These are phyloP conservation scores for Papilio polytes DNA, from an alignment of 1,140 invertebrate genomes.

Conservation along the genomic window DNA sequence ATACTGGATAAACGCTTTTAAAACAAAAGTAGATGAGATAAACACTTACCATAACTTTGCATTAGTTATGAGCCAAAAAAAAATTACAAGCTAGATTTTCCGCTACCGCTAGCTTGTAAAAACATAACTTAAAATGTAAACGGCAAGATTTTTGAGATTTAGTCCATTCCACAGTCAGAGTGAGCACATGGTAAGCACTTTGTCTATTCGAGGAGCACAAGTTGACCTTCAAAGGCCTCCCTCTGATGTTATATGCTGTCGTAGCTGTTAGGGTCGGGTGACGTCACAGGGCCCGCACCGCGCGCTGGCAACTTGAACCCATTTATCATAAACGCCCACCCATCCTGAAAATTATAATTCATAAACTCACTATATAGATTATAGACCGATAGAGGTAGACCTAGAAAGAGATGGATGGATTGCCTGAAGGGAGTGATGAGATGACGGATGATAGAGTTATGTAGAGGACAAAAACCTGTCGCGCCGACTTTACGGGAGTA, in stretches of 20 bases:
- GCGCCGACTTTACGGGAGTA: too few relatives aligned
- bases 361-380: background rate
- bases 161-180: background rate
- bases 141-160: background rate
- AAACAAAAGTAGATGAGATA: background rate
- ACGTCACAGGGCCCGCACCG: constrained; percentile 57
- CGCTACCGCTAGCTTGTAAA: background rate
- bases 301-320: constrained; percentile 75
- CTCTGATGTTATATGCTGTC: constrained; percentile 82
- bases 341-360: constrained; percentile 77
- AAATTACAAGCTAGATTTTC: too few relatives aligned
- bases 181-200: constrained; percentile 35
- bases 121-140: background rate
- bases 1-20: background rate
- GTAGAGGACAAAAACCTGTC: too few relatives aligned
- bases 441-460: too few relatives aligned
- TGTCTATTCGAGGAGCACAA: constrained; percentile 70
- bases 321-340: constrained; percentile 74
- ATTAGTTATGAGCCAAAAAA: background rate
- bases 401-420: too few relatives aligned
- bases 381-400: too few relatives aligned
- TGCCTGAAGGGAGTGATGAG: too few relatives aligned
- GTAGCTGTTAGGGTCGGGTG: constrained; percentile 81
- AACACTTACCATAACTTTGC: background rate
- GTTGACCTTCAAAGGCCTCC: constrained; percentile 65